Base-by-base conservation (phyloP, 92 coral and sea anemone species). In the Phymanthus crucifer region DNA sequence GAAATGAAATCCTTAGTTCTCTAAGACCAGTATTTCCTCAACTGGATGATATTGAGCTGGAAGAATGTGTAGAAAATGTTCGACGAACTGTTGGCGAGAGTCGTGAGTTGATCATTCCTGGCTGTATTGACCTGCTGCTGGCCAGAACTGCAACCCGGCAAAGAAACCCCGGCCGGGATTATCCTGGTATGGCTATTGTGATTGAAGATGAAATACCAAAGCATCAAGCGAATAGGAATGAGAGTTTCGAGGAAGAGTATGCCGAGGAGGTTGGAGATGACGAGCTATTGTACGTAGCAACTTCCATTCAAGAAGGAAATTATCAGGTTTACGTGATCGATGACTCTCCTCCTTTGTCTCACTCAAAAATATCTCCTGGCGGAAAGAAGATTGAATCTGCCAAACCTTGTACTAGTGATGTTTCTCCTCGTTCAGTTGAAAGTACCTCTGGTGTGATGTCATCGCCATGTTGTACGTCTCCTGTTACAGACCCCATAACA, bases 21-120 rank as follows among this genome's bases (percentile, higher is more conserved):
- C 72, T 95, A 50, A 84, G 91, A 36, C 95, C 91, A 70, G 90
- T 95, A 67, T 95, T 95, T 71, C 98, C 98, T 19, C 98, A 93
- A 75, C 43, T 90, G 18, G 76, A 75, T 32, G 93, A 83, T 32
- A 58, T 11, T 12, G 67, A 79, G 32, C 77, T 95, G 19, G 71
- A 76, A 34, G 68, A 70, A 46, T 86, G 95, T 74, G 76, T 95
- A 72, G 79, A 79, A 33, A 86, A 82, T 34, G 92, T 89, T 23
- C 89, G 87, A 18, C 37, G 68, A 79, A 89, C 80, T 32, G 85
- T 88, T 7, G 98, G 97, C 7, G 81, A 83, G 16, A 88, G 84
- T 43, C 86, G 87, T 13, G 91, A 76, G 3, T 75, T 89, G 40
- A 86, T 95, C 29, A 76, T 95, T 13, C 85, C 88, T 16, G 83